These are phyloP conservation scores for Autographa gamma DNA, from an alignment of 2,888 invertebrate species.

Conservation along the genomic window DNA sequence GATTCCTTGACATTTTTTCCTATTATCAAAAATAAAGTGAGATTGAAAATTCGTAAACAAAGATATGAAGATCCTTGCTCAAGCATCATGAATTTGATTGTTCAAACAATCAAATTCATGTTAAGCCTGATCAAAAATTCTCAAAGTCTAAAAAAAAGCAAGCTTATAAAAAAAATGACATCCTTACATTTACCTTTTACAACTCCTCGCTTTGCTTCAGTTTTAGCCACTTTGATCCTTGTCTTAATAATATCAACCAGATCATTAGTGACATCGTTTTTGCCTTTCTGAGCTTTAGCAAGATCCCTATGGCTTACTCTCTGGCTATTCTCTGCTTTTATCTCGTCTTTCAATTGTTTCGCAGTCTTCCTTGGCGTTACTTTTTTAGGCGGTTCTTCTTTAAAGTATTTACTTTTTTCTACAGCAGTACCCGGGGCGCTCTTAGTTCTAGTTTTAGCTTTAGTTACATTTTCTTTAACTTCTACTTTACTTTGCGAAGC, in stretches of 20 bases:
- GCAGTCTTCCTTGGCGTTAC: slow-evolving; percentile 57
- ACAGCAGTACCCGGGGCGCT: slow-evolving; percentile 70
- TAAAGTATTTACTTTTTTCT: slow-evolving; percentile 80
- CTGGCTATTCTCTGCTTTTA: slow-evolving; percentile 55
- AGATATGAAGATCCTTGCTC: too few species aligned
- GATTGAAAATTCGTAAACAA: background rate
- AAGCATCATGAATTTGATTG: too few species aligned
- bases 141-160: background rate
- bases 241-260: slow-evolving; percentile 87
- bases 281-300: slow-evolving; percentile 61
- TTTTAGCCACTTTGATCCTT: slow-evolving; percentile 84
- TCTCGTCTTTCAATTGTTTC: slow-evolving; percentile 65
- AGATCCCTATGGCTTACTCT: slow-evolving; percentile 83
- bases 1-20: slow-evolving; percentile 75
- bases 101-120: too few species aligned
- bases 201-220: slow-evolving; percentile 69
- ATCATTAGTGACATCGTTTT: slow-evolving; percentile 84
- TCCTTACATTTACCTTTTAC: slow-evolving; percentile 72
- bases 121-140: too few species aligned
- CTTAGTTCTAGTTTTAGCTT: slow-evolving; percentile 69
- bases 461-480: slow-evolving; percentile 37
- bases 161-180: background rate
- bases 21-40: slow-evolving; percentile 35
- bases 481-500: slow-evolving; percentile 26
- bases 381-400: slow-evolving; percentile 55